Evolutionary conservation across 2,113 vertebrate species (phyloP).

Genomic region (Tinamus guttatus): DNA sequence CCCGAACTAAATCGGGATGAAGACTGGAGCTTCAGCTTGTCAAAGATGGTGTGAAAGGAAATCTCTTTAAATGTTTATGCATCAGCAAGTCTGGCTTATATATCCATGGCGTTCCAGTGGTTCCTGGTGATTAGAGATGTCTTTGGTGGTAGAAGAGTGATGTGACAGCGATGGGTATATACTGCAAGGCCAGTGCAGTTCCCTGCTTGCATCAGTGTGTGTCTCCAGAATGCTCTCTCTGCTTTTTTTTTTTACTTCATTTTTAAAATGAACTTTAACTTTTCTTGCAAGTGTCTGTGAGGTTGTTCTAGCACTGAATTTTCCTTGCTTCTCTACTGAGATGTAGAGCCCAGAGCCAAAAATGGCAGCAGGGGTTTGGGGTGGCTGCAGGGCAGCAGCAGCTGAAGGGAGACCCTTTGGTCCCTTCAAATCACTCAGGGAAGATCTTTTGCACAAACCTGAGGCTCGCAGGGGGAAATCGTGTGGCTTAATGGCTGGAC

Average conservation of each 20-base stretch:
- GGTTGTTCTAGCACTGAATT: background rate
- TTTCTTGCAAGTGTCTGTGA: background rate
- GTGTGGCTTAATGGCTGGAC: background rate
- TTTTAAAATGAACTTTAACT: background rate
- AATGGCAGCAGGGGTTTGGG: background rate
- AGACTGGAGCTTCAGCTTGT: background rate
- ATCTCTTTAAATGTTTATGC: background rate
- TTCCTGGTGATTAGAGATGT: background rate
- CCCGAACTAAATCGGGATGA: background rate
- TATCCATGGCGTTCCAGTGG: background rate
- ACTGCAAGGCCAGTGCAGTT: background rate
- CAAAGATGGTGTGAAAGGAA: background rate
- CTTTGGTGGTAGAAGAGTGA: background rate
- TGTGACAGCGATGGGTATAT: fast-evolving
- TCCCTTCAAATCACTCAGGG: too few relatives aligned
- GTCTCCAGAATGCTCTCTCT: background rate
- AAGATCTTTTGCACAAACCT: background rate
- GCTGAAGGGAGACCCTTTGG: fast-evolving
- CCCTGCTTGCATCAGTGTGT: background rate
- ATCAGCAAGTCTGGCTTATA: background rate
- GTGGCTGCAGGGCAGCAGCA: background rate
- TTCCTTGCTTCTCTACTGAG: background rate
- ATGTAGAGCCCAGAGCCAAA: background rate
- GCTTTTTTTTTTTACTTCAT: background rate
- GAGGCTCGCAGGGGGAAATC: background rate